Conservation (phyloP, 2,888 invertebrate species). For the Merodon equestris region DNA sequence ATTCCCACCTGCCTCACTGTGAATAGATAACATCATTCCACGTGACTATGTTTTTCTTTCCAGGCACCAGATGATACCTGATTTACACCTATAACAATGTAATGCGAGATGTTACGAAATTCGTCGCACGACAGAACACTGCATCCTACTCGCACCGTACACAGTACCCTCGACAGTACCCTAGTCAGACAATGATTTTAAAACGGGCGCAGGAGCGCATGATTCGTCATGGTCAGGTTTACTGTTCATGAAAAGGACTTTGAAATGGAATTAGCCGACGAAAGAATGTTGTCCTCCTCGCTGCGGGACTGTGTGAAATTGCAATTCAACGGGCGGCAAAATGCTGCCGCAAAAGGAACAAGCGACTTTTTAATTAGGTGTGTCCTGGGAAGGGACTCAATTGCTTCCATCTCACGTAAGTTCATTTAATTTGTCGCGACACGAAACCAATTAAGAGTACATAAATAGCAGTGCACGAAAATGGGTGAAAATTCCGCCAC, state of each 20-base stretch:
- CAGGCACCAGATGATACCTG: slow-evolving; percentile 46
- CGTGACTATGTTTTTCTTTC: slow-evolving; percentile 20
- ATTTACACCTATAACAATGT: too few relatives aligned
- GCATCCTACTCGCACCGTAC: slow-evolving; percentile 27
- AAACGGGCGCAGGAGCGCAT: slow-evolving; percentile 27
- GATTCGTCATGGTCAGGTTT: slow-evolving; percentile 63
- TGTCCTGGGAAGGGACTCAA: slow-evolving; percentile 26
- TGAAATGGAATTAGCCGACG: slow-evolving; percentile 57
- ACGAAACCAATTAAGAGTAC: slow-evolving; percentile 9
- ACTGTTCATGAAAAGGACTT: slow-evolving; percentile 49
- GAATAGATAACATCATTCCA: slow-evolving; percentile 16
- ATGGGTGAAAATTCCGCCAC: slow-evolving; percentile 4
- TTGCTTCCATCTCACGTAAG: slow-evolving; percentile 20
- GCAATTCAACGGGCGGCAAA: slow-evolving; percentile 56
- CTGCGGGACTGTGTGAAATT: slow-evolving; percentile 41
- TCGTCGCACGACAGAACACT: not conserved
- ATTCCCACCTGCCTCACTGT: slow-evolving; percentile 50
- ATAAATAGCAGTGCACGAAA: slow-evolving; percentile 12
- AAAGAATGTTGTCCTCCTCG: slow-evolving; percentile 20
- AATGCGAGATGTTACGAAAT: not conserved
- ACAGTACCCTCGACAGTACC: slow-evolving; percentile 21
- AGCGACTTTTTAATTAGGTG: slow-evolving; percentile 46
- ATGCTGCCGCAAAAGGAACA: slow-evolving; percentile 17
- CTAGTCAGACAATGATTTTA: not conserved
- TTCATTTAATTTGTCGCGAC: slow-evolving; percentile 39